Conservation (phyloP, 2,888 invertebrate species). For the Hipparchia sbordonii region DNA sequence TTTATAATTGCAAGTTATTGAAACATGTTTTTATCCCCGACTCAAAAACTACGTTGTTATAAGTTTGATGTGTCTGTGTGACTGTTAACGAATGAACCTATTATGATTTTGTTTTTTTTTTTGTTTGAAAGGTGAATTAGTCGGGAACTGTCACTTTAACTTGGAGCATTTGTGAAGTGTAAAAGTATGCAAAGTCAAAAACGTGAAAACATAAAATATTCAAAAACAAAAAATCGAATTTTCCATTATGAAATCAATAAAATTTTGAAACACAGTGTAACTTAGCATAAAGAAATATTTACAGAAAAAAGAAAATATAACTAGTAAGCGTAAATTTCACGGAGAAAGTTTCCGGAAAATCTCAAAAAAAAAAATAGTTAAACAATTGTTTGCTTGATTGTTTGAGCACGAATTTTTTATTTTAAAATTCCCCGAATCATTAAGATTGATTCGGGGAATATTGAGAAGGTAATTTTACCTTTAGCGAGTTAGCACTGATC, state of each 20-base stretch:
- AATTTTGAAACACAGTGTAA: slow-evolving; percentile 16
- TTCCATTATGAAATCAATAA: slow-evolving; percentile 2
- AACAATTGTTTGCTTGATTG: slow-evolving; percentile 3
- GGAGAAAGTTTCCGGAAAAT: slow-evolving; percentile 25
- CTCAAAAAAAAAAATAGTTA: slow-evolving; percentile 9
- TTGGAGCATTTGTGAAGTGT: background rate
- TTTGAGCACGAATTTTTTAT: slow-evolving; percentile 5
- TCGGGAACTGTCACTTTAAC: no score
- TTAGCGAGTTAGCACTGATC: no score
- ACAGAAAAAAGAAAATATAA: slow-evolving; percentile 20
- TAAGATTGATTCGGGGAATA: no score
- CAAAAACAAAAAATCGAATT: background rate
- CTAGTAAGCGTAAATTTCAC: slow-evolving; percentile 43
- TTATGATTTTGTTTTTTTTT: no score
- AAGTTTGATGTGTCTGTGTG: no score
- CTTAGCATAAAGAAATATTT: slow-evolving; percentile 26
- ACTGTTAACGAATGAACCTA: no score
- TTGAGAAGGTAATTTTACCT: no score
- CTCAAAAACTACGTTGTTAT: no score
- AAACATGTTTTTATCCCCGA: no score
- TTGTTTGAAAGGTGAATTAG: no score
- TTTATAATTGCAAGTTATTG: no score
- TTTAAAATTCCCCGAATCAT: background rate
- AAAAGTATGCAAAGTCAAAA: background rate
- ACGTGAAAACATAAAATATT: background rate